Base-by-base conservation (phyloP, 2,888 invertebrate genomes). In the Margaritifera margaritifera region DNA sequence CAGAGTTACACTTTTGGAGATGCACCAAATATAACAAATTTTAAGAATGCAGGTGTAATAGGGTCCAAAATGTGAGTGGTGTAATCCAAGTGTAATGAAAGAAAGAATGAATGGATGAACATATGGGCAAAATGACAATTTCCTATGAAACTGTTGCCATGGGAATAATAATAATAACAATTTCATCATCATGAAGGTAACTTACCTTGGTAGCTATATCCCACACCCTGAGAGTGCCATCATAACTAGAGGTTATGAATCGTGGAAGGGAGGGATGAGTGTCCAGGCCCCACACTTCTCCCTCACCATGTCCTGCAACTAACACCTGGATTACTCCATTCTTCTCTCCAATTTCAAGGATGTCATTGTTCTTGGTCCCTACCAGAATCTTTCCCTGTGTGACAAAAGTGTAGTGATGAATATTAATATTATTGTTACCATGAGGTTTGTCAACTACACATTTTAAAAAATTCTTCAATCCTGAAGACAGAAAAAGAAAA, bases 201-300 rank as follows among this genome's bases (percentile, higher is more conserved):
- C 64, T 71, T 75, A 89, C 89, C 85, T 87, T 89, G 56, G 76
- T 83, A 24, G 77, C 51, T 6, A 89, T 78, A 66, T 88, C 89
- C 89, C 89, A 89, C 52, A 89, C 73, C 54, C 88, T 71, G 31
- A 89, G 81, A 8, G 87, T 87, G 11, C 89, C 88, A 82, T 90
- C 90, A 68, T 86, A 89, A 70, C 89, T 87, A 42, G 88, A 88
- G 6, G 89, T 88, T 66, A 87, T 84, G 73, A 87, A 89, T 51
- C 81, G 80, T 27, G 84, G 74, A 20, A 77, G 65, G 6, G 84
- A 69, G 11, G 90, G 90, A 74, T 90, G 90, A 58, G 81, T 72
- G 65, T 88, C 86, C 63, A 90, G 80, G 1, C 88, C 90, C 90
- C 90, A 90, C 50, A 90, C 82, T 68, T 89, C 87, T 2, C 90